Evolutionary conservation across 2,888 invertebrate genomes (phyloP), one percentile per base, ranked within the genome.

Genomic region (Microdon myrmicae): DNA sequence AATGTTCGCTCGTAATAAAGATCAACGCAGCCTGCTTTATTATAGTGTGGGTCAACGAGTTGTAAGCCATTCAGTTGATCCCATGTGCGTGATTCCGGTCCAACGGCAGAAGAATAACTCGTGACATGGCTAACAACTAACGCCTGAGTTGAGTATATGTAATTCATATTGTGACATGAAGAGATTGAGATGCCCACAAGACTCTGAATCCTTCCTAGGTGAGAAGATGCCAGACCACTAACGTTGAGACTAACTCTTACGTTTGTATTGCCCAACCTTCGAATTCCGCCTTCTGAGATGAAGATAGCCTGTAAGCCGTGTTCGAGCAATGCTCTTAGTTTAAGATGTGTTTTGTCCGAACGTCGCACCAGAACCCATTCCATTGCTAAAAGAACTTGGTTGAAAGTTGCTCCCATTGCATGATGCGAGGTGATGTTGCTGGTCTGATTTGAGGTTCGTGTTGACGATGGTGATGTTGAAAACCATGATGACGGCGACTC

Each of bases 251-350:
- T 41, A 17, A 41, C 28, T 19, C 28, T 41, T 26, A 28, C 28
- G 28, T 41, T 38, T 25, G 22, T n/a, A 8, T 25, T 38, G 4
- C 23, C 25, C 23, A 38, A 13, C 5, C 13, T 4, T 41, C 29
- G 41, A 17, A 28, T 28, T 16, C 17, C 39, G 19, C 39, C 17
- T 39, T 39, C 39, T 12, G 39, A 39, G 19, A 26, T 28, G 16
- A 39, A 39, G 16, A 9, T 39, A 5, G 31, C 13, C 23, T 23
- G 13, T 35, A 23, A 34, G n/a, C 34, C 19, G n/a, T 34, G 34
- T 9, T 34, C 34, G n/a, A 34, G 34, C 19, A 37, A 13, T 4
- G 38, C 38, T 26, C 17, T 26, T 16, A 39, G 17, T 4, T 41
- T 29, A 2, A 12, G 8, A 3, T 28, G 6, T 5, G 10, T 19